Percentiles rank a stretch among this genome's conserved stretches.
These are phyloP conservation scores for Campoletis sonorensis DNA, from an alignment of 1,140 invertebrate genomes.

Conservation along the genomic window DNA sequence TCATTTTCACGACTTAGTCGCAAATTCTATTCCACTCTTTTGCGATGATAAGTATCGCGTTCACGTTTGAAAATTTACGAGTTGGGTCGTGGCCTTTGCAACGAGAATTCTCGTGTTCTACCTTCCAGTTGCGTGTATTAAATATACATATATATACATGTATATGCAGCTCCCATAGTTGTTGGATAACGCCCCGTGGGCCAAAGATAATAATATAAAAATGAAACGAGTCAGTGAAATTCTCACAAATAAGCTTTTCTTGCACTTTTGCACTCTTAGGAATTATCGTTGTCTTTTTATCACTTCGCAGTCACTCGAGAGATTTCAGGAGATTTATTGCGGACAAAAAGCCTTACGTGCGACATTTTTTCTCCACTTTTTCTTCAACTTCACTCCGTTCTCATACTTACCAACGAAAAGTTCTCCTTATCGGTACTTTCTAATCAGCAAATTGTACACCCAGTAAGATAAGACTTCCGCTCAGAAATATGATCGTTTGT, in stretches of 20 bases:
- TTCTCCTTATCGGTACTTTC: no score
- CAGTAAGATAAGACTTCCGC: no score
- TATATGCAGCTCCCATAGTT: not conserved
- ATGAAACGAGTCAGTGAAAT: not conserved
- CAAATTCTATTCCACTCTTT: not conserved
- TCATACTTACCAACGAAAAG: no score
- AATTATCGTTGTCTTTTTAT: not conserved
- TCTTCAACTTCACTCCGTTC: no score
- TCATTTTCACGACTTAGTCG: slow-evolving; percentile 18
- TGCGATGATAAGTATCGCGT: slow-evolving; percentile 18
- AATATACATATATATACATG: not conserved
- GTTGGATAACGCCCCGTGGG: slow-evolving; percentile 1
- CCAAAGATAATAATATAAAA: not conserved
- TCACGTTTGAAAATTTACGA: slow-evolving; percentile 33
- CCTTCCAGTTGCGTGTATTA: slow-evolving; percentile 16
- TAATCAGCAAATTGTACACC: no score
- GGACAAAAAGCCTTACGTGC: not conserved
- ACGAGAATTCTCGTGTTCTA: slow-evolving; percentile 19
- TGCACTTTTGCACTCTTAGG: not conserved
- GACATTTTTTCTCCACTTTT: not conserved
- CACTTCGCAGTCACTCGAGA: not conserved
- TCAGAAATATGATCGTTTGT: no score
- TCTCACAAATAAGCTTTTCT: not conserved
- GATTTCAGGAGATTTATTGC: not conserved
- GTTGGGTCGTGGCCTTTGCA: slow-evolving; percentile 20